phyloP scores from a whole-genome alignment of 2,113 vertebrate species.

The Serinus canaria region DNA sequence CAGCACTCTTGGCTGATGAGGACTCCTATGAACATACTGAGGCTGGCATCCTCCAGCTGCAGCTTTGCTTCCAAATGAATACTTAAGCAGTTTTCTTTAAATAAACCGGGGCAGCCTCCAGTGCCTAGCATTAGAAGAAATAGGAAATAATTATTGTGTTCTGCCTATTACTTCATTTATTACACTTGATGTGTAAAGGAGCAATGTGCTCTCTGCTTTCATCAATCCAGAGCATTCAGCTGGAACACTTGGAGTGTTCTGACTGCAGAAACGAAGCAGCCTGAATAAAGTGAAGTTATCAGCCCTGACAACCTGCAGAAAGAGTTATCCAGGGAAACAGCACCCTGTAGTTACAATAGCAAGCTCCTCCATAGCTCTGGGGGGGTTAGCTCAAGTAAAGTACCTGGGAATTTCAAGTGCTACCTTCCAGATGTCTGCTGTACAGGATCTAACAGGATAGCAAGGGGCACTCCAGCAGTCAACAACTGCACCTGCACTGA shows the following conservation, averaged over 20 bases:
- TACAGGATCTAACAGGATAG: neutral
- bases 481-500: neutral
- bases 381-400: neutral
- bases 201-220: neutral
- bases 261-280: neutral
- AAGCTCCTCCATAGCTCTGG: neutral
- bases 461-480: neutral
- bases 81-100: neutral
- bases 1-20: neutral
- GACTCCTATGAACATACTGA: fast-evolving
- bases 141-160: neutral
- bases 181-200: constrained; percentile 19
- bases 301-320: neutral
- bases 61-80: neutral
- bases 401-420: neutral
- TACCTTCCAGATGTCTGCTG: neutral
- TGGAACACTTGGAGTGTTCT: neutral
- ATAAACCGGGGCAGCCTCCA: neutral
- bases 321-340: neutral
- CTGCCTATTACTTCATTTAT: neutral
- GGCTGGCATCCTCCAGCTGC: neutral
- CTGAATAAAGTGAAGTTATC: neutral
- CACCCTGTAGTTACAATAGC: fast-evolving
- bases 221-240: neutral
- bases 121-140: neutral